Evolutionary conservation across 2,797 vertebrate species (phyloP).

Genomic region (Serranus cabrilla): DNA sequence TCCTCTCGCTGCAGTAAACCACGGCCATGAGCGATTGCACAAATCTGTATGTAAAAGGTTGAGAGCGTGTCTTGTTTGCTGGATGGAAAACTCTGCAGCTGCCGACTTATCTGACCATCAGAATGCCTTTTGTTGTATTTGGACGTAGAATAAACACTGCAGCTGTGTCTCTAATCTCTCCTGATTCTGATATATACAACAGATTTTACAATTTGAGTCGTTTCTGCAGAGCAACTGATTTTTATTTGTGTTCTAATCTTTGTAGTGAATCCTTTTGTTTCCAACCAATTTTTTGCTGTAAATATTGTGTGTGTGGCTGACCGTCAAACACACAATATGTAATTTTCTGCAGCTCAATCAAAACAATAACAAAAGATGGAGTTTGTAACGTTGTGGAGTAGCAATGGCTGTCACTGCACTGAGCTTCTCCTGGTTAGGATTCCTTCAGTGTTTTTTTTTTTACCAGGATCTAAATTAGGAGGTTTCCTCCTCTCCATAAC

Average conservation of each 20-base stretch:
- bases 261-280: background rate
- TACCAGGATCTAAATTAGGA: too few species aligned
- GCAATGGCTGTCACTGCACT: too few species aligned
- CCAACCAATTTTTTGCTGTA: background rate
- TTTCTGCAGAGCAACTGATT: background rate
- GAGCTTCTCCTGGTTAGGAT: too few species aligned
- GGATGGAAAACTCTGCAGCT: conserved; percentile 60
- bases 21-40: conserved; percentile 41
- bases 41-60: conserved; percentile 55
- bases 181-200: conserved; percentile 8
- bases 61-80: conserved; percentile 55
- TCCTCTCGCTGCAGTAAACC: conserved; percentile 28
- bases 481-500: too few species aligned
- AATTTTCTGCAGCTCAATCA: too few species aligned
- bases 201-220: conserved; percentile 3
- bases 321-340: background rate
- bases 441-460: too few species aligned
- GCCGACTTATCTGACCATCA: conserved; percentile 65
- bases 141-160: conserved; percentile 56
- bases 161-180: conserved; percentile 8
- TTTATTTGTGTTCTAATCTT: background rate
- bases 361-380: too few species aligned
- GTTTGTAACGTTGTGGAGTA: too few species aligned
- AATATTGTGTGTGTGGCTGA: too few species aligned
- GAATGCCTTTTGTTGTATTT: conserved; percentile 53